Base-by-base conservation (phyloP, 2,113 vertebrate genomes). In the Desmodus rotundus region DNA sequence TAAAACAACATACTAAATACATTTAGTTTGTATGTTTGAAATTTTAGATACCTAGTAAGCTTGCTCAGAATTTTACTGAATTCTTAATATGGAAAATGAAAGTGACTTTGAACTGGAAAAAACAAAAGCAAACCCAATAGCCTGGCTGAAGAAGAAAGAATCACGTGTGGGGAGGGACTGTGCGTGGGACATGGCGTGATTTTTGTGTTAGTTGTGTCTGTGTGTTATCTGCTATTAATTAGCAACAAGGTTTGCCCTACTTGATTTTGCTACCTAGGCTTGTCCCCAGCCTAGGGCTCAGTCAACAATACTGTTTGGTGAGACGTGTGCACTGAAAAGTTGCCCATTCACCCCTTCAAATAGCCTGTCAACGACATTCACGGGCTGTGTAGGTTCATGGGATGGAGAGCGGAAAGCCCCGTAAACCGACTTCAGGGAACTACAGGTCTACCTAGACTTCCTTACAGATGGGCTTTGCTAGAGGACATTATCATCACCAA, bases 151-250 rank as follows among this genome's bases (percentile, higher is more conserved):
- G 43, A 0, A 3, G 11, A 1, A 47, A 63, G 22, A 4, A n/a
- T 15, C 11, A 4, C 1, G 4, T 0, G 1, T 12, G 28, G 22
- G 2, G 6, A 1, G 4, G 9, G 1, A 0, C 24, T 2, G 0
- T 19, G 7, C 11, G n/a, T 19, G 36, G 61, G 14, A 2, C 5
- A 9, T 14, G 11, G 12, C 9, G 19, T 24, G 16, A 12, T 47
- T 47, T 77, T 50, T 2, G 24, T 90, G 74, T 33, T 61, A 12
- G 31, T 73, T 36, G 33, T 36, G 54, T 94, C 9, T 67, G 13
- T 15, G 4, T 56, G 26, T 10, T 43, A 4, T 19, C 52, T 77
- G 11, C 43, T 94, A 14, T 9, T 65, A 14, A 76, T 56, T 19
- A 54, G 63, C 84, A 70, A 38, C 56, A n/a, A 65, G 41, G 1